These are phyloP conservation scores for Coleophora deauratella DNA, from an alignment of 2,888 invertebrate genomes.

Conservation along the genomic window DNA sequence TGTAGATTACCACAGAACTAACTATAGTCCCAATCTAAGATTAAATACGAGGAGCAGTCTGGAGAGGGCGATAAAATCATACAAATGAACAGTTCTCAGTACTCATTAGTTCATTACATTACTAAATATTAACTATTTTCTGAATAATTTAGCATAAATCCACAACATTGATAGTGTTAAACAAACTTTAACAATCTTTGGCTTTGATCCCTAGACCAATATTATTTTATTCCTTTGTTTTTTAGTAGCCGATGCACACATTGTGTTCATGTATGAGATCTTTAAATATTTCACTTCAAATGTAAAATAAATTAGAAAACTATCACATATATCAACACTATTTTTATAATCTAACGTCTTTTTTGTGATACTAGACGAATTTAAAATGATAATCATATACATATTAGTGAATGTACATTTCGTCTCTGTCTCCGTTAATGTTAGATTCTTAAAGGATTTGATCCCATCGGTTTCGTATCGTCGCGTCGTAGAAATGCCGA, in stretches of 20 bases:
- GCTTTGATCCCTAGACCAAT: conserved; percentile 89
- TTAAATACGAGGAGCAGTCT: conserved; percentile 69
- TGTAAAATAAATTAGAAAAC: conserved; percentile 68
- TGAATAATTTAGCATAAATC: conserved; percentile 71
- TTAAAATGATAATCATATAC: conserved; percentile 54
- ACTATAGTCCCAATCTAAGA: conserved; percentile 55
- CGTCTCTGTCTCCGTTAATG: conserved; percentile 58
- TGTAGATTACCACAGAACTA: conserved; percentile 61
- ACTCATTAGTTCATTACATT: conserved; percentile 28
- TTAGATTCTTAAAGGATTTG: conserved; percentile 75
- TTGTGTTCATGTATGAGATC: conserved; percentile 59
- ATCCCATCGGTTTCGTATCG: conserved; percentile 73
- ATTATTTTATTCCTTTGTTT: conserved; percentile 61
- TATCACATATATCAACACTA: conserved; percentile 73
- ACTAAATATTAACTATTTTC: conserved; percentile 63
- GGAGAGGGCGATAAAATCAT: conserved; percentile 68
- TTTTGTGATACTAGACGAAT: conserved; percentile 58
- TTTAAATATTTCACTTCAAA: conserved; percentile 39
- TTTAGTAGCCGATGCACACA: conserved; percentile 55
- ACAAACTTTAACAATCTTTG: conserved; percentile 84
- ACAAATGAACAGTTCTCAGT: conserved; percentile 45
- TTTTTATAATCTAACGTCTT: conserved; percentile 68
- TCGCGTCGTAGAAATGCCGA: conserved; percentile 20
- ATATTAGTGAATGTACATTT: conserved; percentile 48
- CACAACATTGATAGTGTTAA: conserved; percentile 71